These are phyloP conservation scores for Lepeophtheirus salmonis DNA, from an alignment of 1,140 invertebrate species.

Conservation along the genomic window DNA sequence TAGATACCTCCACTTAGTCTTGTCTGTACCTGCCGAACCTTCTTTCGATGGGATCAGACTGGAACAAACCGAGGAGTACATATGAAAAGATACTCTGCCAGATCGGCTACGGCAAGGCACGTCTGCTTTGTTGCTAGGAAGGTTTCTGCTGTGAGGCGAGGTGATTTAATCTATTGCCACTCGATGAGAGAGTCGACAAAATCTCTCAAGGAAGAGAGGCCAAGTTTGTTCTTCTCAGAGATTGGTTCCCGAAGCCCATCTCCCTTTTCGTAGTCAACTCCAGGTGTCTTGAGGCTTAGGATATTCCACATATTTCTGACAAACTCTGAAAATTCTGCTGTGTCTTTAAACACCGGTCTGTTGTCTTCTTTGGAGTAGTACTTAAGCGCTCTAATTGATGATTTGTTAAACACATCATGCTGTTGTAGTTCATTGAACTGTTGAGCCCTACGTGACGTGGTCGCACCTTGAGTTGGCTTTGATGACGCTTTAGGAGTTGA, in stretches of 20 bases:
- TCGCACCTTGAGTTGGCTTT: no score
- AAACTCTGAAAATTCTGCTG: neutral
- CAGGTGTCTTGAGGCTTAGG: neutral
- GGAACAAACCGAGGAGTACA: neutral
- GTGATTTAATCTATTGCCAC: neutral
- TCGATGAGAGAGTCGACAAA: neutral
- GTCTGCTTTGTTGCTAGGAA: conserved; percentile 3
- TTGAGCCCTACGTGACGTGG: no score
- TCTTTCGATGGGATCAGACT: conserved; percentile 2
- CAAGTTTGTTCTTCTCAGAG: neutral
- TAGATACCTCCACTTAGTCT: conserved; percentile 2
- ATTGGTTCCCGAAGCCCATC: neutral
- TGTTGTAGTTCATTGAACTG: no score
- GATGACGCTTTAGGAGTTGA: no score
- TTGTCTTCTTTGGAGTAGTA: neutral
- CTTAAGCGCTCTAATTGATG: neutral
- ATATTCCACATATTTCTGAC: neutral
- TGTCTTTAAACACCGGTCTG: neutral
- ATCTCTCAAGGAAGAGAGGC: neutral
- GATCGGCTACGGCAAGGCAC: neutral
- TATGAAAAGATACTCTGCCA: conserved; percentile 2
- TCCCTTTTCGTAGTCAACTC: neutral
- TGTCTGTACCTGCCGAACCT: conserved; percentile 10
- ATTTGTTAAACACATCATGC: conserved; percentile 2
- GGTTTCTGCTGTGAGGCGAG: neutral